phyloP scores from a whole-genome alignment of 2,888 invertebrate species.

The Heliconius aoede region DNA sequence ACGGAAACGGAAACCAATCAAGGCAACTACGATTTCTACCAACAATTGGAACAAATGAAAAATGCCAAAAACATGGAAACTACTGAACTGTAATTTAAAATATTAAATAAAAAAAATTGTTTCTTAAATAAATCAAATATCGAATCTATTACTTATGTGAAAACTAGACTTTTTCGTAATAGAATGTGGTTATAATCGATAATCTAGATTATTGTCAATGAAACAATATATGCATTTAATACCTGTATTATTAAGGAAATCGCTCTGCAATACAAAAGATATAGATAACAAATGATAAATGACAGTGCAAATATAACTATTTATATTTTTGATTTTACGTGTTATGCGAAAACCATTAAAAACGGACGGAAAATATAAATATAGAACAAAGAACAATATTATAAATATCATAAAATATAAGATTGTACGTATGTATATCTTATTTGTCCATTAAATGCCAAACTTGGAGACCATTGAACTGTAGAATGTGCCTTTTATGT shows the following conservation, averaged over 20 bases:
- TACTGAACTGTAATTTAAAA: slow-evolving; percentile 86
- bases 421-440: not conserved
- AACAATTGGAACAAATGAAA: slow-evolving; percentile 87
- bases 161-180: not conserved
- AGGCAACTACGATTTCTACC: slow-evolving; percentile 87
- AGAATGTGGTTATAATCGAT: not conserved
- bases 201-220: not conserved
- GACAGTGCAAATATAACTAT: slow-evolving; percentile 1
- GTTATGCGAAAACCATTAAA: not conserved
- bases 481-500: slow-evolving; percentile 62
- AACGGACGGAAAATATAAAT: not conserved
- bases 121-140: not conserved
- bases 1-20: slow-evolving; percentile 79
- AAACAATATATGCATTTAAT: not conserved
- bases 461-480: slow-evolving; percentile 92
- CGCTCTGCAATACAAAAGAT: not conserved
- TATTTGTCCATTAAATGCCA: slow-evolving; percentile 38
- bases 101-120: not conserved
- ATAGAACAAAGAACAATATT: not conserved
- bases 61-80: slow-evolving; percentile 91
- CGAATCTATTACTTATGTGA: not conserved
- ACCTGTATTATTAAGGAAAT: slow-evolving; percentile 7
- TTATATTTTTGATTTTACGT: not conserved
- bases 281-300: slow-evolving; percentile 9
- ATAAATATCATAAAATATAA: not conserved